Conservation (phyloP, 2,797 vertebrate species). For the Sebastes trivittatus region DNA sequence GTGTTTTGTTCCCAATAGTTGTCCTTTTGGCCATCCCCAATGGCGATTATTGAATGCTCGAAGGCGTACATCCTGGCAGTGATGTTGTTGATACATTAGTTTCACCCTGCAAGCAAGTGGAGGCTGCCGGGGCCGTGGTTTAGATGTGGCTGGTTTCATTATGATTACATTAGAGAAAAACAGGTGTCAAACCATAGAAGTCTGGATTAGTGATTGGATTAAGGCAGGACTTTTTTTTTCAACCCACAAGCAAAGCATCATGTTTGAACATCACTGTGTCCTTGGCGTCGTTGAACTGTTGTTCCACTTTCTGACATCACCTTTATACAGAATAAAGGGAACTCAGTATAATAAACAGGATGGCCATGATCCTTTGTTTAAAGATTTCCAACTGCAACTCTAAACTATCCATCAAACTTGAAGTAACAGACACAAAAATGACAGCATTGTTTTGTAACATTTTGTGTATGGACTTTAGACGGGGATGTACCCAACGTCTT, state of each 20-base stretch:
- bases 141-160: not conserved
- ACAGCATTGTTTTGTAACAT: not conserved
- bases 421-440: not conserved
- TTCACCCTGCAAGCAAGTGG: not conserved
- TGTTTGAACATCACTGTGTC: conserved; percentile 23
- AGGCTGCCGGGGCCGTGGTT: not conserved
- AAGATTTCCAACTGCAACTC: not conserved
- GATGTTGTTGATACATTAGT: not conserved
- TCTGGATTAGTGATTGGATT: not conserved
- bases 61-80: not conserved
- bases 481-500: not conserved
- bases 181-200: not conserved
- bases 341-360: not conserved
- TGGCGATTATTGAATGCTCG: not conserved
- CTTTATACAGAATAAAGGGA: conserved; percentile 18
- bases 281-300: conserved; percentile 4
- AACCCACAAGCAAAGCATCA: not conserved
- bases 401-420: not conserved
- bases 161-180: not conserved
- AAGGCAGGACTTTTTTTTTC: not conserved
- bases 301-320: not conserved
- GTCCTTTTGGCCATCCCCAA: not conserved
- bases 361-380: not conserved
- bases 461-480: not conserved
- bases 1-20: not conserved